A percentile compares a stretch with the other conserved stretches of the same genome.
Evolutionary conservation across 2,888 invertebrate species (phyloP).

Genomic region (Scaptodrosophila latifasciaeformis): DNA sequence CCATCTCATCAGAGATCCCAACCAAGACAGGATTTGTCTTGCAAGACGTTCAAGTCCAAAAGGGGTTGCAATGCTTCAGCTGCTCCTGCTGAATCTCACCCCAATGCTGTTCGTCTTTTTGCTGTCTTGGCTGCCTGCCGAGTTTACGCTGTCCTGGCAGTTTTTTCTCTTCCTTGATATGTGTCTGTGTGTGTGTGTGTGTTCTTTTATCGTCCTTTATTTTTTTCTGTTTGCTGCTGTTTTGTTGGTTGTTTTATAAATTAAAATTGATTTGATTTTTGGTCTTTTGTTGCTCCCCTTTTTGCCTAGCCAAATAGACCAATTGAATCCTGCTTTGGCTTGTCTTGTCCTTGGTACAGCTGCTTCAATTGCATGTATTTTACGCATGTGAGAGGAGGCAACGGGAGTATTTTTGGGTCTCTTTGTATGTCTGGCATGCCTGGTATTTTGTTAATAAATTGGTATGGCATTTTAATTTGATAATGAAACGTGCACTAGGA

Average conservation of each 20-base stretch:
- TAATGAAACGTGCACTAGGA: conserved; percentile 22
- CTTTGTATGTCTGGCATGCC: conserved; percentile 27
- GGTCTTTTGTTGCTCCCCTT: conserved; percentile 38
- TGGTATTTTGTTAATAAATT: conserved; percentile 53
- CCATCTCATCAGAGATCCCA: no score
- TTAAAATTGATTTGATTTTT: conserved; percentile 70
- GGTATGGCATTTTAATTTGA: conserved; percentile 41
- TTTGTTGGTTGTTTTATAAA: conserved; percentile 60
- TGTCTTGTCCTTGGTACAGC: no score
- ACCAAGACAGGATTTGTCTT: conserved; percentile 12
- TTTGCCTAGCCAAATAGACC: conserved; percentile 15
- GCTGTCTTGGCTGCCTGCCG: conserved; percentile 17
- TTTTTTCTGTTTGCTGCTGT: neutral
- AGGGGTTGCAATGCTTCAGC: conserved; percentile 40
- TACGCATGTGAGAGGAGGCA: conserved; percentile 14
- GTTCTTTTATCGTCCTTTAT: conserved; percentile 13
- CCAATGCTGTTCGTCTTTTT: conserved; percentile 23
- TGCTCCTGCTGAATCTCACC: no score
- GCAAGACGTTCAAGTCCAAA: conserved; percentile 8
- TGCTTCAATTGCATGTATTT: conserved; percentile 50
- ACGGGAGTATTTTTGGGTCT: conserved; percentile 5
- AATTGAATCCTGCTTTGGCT: conserved; percentile 21
- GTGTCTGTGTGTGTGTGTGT: no score
- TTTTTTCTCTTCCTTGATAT: no score
- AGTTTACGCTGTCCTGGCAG: conserved; percentile 8